phyloP scores from a whole-genome alignment of 2,888 invertebrate genomes.

The Mythimna pallens region DNA sequence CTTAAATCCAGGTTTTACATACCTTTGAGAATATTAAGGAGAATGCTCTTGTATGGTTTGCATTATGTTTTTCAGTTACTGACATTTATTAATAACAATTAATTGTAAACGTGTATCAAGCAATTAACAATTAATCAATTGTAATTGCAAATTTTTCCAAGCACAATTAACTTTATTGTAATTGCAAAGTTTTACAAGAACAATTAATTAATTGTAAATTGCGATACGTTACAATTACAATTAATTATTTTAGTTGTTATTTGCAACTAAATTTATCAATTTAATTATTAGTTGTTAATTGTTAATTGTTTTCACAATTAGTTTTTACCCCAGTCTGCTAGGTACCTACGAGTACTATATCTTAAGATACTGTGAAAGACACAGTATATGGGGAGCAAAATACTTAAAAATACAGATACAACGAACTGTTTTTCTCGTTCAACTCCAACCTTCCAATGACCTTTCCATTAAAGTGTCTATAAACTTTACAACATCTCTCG shows the following conservation, averaged over 20 bases:
- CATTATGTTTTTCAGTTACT: background rate
- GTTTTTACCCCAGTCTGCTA: too few relatives aligned
- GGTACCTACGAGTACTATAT: too few relatives aligned
- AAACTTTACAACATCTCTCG: conserved; percentile 34
- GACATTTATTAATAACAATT: background rate
- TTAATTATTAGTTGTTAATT: background rate
- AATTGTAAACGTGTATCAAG: background rate
- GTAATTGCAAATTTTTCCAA: background rate
- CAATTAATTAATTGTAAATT: background rate
- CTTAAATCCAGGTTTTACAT: conserved; percentile 1
- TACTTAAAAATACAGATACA: too few relatives aligned
- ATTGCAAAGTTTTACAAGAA: background rate
- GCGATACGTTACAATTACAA: background rate
- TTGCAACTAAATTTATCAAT: background rate
- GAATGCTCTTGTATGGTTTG: background rate
- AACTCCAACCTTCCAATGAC: too few relatives aligned
- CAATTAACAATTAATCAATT: conserved; percentile 1
- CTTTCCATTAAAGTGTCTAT: background rate
- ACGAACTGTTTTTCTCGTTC: too few relatives aligned
- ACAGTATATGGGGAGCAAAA: too few relatives aligned
- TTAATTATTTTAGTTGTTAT: conserved; percentile 1
- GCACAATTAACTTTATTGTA: background rate
- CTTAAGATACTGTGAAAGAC: too few relatives aligned
- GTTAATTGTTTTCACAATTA: background rate
- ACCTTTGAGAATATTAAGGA: background rate